Base-by-base conservation (phyloP, 2,888 invertebrate species). In the Eilema sororculum region DNA sequence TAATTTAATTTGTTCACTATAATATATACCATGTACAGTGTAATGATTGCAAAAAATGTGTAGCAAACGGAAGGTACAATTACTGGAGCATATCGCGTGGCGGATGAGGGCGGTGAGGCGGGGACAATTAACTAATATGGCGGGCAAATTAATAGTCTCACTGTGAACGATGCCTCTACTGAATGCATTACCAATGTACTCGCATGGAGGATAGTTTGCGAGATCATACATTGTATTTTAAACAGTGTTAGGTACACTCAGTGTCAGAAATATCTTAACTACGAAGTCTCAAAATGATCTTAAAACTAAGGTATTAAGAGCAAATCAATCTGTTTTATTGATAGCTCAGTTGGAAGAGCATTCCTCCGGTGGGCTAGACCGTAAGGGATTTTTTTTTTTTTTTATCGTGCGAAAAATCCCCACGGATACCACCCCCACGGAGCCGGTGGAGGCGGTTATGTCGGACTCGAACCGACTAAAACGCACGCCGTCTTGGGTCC, bases 111-210 rank as follows among this genome's bases (percentile, higher is more conserved):
- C 75, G 82, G 82, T 68, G 57, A 72, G 79, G 76, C 85, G 85
- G 83, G 78, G 66, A 79, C 86, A 88, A 91, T 91, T 90, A 91
- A 88, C 85, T 91, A 91, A 92, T 91, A 91, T 90, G 90, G 90
- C 89, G 89, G 89, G 85, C 85, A 90, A 91, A 92, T 92, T 91
- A 87, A 78, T 85, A 84, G 86, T 76, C 83, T 85, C 81, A 75
- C 73, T 73, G 80, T 78, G 81, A 84, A 82, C 81, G 71, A 28
- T 67, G 81, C 73, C 74, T 67, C 76, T 67, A 73, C 70, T 66
- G 65, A 72, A 65, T 68, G 61, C 61, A 69, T 65, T 72, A 69
- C 60, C 69, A 67, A 68, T 58, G 66, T 52, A 52, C 52, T 52
- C 20, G 52, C 52, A 52, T 52, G 52, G 68, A 69, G 67, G 56